A percentile compares a stretch with the other conserved stretches of the same genome.
phyloP scores from a whole-genome alignment of 2,797 vertebrate genomes.

The Loris lydekkerianus region DNA sequence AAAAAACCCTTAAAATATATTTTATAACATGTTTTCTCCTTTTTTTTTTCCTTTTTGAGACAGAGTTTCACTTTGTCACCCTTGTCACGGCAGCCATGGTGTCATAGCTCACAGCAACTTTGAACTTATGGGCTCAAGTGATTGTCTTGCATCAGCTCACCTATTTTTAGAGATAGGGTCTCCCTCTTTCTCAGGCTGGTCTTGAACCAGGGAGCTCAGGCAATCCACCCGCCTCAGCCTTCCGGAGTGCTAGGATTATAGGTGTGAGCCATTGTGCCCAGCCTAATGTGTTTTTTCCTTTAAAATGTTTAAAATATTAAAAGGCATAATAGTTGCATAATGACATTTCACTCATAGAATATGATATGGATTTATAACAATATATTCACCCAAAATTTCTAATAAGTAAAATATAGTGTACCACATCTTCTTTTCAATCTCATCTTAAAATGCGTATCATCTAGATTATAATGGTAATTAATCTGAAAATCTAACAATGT shows the following conservation, averaged over 20 bases:
- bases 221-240: no score
- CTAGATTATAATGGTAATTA: not conserved
- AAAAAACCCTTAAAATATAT: not conserved
- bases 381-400: not conserved
- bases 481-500: not conserved
- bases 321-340: not conserved
- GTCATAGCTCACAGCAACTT: no score
- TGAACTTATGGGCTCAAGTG: no score
- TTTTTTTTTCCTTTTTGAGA: no score
- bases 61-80: no score
- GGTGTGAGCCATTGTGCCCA: no score
- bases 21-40: not conserved
- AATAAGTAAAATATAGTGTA: not conserved
- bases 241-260: no score
- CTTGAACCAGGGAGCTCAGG: no score
- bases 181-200: no score
- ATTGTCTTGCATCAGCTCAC: no score
- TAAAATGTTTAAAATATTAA: conserved; percentile 32
- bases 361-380: conserved; percentile 1
- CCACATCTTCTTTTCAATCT: not conserved
- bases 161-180: no score
- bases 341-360: not conserved
- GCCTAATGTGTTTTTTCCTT: not conserved
- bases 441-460: not conserved
- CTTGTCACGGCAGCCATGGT: no score